These are phyloP conservation scores for Lophius americanus DNA, from an alignment of 2,797 vertebrate genomes.

Conservation along the genomic window DNA sequence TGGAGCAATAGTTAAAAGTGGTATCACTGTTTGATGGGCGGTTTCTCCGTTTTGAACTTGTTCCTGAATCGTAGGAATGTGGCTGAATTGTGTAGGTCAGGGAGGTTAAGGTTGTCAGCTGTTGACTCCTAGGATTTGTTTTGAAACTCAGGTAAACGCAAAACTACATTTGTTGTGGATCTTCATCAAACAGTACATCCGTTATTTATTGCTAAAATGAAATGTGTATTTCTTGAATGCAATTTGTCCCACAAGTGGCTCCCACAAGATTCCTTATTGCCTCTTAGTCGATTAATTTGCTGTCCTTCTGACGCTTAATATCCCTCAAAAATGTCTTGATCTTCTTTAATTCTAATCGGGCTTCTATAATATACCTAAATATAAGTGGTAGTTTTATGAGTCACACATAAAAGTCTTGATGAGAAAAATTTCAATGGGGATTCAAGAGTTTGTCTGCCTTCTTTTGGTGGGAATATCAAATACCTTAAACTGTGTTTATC, in stretches of 20 bases:
- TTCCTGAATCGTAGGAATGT: background rate
- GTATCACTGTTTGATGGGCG: constrained; percentile 2
- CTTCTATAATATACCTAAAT: background rate
- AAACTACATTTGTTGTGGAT: background rate
- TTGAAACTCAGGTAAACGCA: background rate
- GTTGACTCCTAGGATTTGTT: background rate
- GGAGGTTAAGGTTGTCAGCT: background rate
- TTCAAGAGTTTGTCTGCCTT: background rate
- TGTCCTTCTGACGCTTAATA: background rate
- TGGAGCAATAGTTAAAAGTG: constrained; percentile 37
- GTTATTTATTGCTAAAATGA: background rate
- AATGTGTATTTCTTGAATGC: background rate
- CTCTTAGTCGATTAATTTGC: background rate
- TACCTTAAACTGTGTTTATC: background rate
- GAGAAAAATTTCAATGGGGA: background rate
- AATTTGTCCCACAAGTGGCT: background rate
- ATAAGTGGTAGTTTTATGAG: background rate
- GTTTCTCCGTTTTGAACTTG: constrained; percentile 16
- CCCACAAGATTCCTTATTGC: background rate
- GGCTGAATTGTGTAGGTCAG: background rate
- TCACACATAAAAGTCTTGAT: background rate
- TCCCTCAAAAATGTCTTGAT: background rate
- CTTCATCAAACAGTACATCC: background rate
- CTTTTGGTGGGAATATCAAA: background rate
- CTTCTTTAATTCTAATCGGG: background rate